Evolutionary conservation across 2,113 vertebrate species (phyloP).

Genomic region (Cathartes aura): DNA sequence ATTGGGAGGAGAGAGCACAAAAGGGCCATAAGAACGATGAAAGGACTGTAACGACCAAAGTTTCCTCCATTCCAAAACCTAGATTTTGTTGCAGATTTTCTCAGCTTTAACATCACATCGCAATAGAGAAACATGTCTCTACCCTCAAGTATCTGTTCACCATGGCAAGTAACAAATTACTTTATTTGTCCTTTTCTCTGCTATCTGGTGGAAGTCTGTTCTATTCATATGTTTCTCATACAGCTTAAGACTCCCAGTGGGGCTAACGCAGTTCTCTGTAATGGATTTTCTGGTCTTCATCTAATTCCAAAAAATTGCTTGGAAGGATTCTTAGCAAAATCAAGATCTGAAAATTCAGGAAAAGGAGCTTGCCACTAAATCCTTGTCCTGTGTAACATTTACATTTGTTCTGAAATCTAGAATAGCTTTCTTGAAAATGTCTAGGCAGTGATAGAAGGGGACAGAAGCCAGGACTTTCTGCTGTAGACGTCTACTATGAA

Average conservation of each 20-base stretch:
- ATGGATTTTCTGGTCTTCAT: not conserved
- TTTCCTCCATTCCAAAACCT: not conserved
- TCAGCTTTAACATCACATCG: not conserved
- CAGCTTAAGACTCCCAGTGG: not conserved
- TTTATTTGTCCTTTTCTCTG: not conserved
- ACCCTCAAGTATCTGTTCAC: not conserved
- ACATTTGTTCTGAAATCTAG: not conserved
- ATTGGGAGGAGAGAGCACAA: not conserved
- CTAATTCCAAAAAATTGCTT: not conserved
- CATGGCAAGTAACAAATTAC: not conserved
- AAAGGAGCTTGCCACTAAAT: not conserved
- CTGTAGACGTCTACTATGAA: not conserved
- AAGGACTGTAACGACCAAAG: not conserved
- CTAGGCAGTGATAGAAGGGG: not conserved
- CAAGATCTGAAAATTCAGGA: not conserved
- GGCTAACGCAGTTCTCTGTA: not conserved
- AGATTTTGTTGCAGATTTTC: not conserved
- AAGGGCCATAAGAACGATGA: rapidly evolving
- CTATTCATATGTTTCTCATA: not conserved
- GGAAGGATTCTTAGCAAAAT: not conserved
- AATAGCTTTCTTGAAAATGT: not conserved
- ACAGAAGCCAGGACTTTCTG: not conserved
- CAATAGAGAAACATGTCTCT: not conserved
- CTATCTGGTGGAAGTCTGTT: not conserved
- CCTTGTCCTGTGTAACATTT: not conserved